Evolutionary conservation across 2,888 invertebrate genomes (phyloP).

Genomic region (Archips xylosteana): DNA sequence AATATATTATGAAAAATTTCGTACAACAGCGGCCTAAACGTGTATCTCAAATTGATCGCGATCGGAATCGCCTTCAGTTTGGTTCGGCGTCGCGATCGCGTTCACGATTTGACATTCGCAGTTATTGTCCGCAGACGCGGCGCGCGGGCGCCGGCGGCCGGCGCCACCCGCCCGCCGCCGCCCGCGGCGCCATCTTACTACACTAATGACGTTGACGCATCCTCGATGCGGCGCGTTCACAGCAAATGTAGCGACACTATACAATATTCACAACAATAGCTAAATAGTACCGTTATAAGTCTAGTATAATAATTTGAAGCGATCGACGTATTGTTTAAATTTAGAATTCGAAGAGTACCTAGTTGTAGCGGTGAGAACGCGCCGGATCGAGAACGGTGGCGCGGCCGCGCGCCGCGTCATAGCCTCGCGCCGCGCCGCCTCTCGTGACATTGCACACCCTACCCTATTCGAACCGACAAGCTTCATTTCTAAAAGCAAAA

Average conservation of each 20-base stretch:
- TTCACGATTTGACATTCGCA: constrained; percentile 21
- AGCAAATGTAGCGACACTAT: constrained; percentile 53
- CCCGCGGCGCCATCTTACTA: constrained; percentile 11
- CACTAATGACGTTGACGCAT: constrained; percentile 29
- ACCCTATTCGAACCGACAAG: constrained; percentile 1
- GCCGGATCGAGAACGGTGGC: constrained; percentile 50
- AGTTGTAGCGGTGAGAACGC: constrained; percentile 58
- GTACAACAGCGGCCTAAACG: constrained; percentile 65
- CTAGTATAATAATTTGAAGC: constrained; percentile 80
- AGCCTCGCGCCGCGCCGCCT: constrained; percentile 46
- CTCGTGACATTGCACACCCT: constrained; percentile 44
- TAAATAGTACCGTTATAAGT: constrained; percentile 76
- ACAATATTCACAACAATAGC: constrained; percentile 75
- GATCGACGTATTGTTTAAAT: constrained; percentile 71
- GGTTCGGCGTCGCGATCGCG: constrained; percentile 22
- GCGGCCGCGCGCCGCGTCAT: constrained; percentile 41
- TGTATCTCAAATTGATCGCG: constrained; percentile 20
- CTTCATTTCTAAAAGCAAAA: constrained; percentile 27
- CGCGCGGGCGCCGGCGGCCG: constrained; percentile 59
- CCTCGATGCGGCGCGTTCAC: constrained; percentile 46
- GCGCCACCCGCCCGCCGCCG: constrained; percentile 2
- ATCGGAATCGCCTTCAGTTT: constrained; percentile 15
- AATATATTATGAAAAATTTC: constrained; percentile 82
- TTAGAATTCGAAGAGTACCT: constrained; percentile 73
- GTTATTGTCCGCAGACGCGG: constrained; percentile 26